Conservation (phyloP, 2,888 invertebrate species). For the Terebella lapidaria region DNA sequence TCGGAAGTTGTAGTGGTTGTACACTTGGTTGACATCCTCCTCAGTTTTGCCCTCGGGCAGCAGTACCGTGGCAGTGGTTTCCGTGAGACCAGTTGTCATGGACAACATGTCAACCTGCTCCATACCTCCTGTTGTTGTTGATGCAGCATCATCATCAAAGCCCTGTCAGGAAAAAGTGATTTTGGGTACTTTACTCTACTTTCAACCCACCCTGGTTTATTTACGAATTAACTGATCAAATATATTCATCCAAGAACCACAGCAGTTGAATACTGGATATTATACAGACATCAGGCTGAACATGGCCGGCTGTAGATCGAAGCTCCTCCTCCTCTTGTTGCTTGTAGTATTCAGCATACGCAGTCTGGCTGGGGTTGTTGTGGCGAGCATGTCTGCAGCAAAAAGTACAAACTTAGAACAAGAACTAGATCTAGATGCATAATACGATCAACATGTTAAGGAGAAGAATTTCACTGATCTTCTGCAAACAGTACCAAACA, state of each 20-base stretch:
- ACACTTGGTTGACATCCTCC: slow-evolving; percentile 39
- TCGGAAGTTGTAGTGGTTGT: slow-evolving; percentile 37
- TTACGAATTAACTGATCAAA: too few species aligned
- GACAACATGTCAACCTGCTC: slow-evolving; percentile 1
- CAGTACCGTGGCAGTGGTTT: slow-evolving; percentile 16
- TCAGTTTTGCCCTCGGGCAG: slow-evolving; percentile 33
- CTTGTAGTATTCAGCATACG: slow-evolving; percentile 16
- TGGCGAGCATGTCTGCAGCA: slow-evolving; percentile 10
- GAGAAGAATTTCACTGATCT: too few species aligned
- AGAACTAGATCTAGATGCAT: too few species aligned
- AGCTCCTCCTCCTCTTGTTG: slow-evolving; percentile 5
- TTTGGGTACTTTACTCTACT: too few species aligned
- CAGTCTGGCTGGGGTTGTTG: slow-evolving; percentile 12
- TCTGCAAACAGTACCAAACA: too few species aligned
- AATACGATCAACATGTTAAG: too few species aligned
- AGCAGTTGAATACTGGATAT: too few species aligned
- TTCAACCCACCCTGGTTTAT: too few species aligned
- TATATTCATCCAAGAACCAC: too few species aligned
- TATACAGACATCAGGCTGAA: too few species aligned
- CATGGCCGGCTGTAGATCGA: too few species aligned
- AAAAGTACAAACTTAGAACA: slow-evolving; percentile 2
- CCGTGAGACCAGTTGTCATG: background rate
- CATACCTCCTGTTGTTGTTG: background rate
- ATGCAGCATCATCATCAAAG: background rate
- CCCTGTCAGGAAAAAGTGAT: background rate